phyloP scores from a whole-genome alignment of 2,888 invertebrate genomes.

The Lordiphosa fenestrarum region DNA sequence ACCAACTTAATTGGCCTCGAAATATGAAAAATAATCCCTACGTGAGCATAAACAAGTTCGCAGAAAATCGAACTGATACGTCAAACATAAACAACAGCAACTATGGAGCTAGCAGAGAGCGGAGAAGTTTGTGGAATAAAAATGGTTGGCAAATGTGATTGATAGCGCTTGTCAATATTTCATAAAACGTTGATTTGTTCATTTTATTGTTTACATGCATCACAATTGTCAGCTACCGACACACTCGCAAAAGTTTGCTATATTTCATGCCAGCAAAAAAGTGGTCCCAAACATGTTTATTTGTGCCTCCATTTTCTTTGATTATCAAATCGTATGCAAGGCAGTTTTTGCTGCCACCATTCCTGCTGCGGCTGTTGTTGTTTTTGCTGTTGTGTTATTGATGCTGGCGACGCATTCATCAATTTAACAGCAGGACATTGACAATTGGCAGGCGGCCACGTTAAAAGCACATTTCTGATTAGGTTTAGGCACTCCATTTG shows the following conservation, averaged over 20 bases:
- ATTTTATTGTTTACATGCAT: slow-evolving; percentile 68
- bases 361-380: no score
- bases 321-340: slow-evolving; percentile 38
- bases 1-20: slow-evolving; percentile 12
- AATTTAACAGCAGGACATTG: slow-evolving; percentile 61
- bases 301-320: slow-evolving; percentile 19
- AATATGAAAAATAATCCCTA: neutral
- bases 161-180: slow-evolving; percentile 69
- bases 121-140: neutral
- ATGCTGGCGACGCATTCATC: slow-evolving; percentile 55
- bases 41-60: slow-evolving; percentile 42
- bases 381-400: slow-evolving; percentile 12
- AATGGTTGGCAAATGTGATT: slow-evolving; percentile 46
- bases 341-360: slow-evolving; percentile 4
- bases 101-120: slow-evolving; percentile 1
- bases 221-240: slow-evolving; percentile 38
- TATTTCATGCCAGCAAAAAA: slow-evolving; percentile 11
- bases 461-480: slow-evolving; percentile 16
- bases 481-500: slow-evolving; percentile 18
- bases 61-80: slow-evolving; percentile 39
- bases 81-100: slow-evolving; percentile 17
- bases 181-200: slow-evolving; percentile 72
- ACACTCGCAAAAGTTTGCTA: slow-evolving; percentile 20
- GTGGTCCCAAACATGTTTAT: slow-evolving; percentile 18
- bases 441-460: slow-evolving; percentile 20